A percentile compares a stretch with the other conserved stretches of the same genome.
These are phyloP conservation scores for Pterophyllum scalare DNA, from an alignment of 2,113 vertebrate species.

Conservation along the genomic window DNA sequence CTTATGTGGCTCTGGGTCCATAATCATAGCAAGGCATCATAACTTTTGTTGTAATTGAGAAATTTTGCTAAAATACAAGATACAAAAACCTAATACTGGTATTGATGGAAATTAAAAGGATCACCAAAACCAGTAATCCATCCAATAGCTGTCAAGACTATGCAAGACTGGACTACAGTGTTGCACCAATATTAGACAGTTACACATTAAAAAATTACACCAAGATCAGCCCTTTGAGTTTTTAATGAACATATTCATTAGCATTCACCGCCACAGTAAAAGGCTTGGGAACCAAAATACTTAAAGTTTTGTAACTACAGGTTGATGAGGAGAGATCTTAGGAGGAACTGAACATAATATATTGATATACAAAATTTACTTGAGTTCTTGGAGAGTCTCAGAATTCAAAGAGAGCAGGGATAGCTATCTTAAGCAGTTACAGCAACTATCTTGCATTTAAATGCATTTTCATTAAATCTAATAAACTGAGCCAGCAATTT, in stretches of 20 bases:
- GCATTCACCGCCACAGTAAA: neutral
- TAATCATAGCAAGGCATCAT: neutral
- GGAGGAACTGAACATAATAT: too few species aligned
- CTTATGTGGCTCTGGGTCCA: neutral
- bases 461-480: too few species aligned
- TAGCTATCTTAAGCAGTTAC: neutral
- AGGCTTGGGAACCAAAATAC: neutral
- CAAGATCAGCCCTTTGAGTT: too few species aligned
- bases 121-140: neutral
- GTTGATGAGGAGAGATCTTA: too few species aligned
- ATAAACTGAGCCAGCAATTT: too few species aligned
- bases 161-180: too few species aligned
- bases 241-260: neutral
- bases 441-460: too few species aligned
- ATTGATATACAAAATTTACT: too few species aligned
- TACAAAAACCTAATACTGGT: neutral
- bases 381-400: neutral
- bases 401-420: neutral
- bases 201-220: too few species aligned
- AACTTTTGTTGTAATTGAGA: neutral
- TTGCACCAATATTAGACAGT: too few species aligned
- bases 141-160: too few species aligned
- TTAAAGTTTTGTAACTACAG: too few species aligned
- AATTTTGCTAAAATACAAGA: neutral
- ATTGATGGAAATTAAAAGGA: neutral